Percentiles rank a stretch among this genome's conserved stretches.
These are phyloP conservation scores for Apeira syringaria DNA, from an alignment of 2,888 invertebrate species.

Conservation along the genomic window DNA sequence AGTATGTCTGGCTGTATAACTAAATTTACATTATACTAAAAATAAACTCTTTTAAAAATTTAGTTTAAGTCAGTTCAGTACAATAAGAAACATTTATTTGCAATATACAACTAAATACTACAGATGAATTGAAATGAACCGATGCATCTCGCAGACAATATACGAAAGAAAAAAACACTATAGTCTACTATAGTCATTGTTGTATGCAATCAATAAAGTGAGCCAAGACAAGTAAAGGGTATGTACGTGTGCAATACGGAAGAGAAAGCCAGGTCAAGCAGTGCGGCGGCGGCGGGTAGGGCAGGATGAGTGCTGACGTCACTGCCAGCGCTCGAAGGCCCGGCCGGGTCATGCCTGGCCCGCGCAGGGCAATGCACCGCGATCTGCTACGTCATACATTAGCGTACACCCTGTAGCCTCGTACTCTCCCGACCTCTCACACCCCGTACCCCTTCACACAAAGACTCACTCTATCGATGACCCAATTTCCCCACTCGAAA, in stretches of 20 bases:
- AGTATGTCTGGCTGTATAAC: too few relatives aligned
- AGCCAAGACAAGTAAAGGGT: slow-evolving; percentile 20
- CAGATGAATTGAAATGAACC: too few relatives aligned
- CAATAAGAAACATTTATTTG: too few relatives aligned
- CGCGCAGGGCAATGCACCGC: slow-evolving; percentile 58
- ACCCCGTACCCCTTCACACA: slow-evolving; percentile 34
- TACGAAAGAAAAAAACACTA: too few relatives aligned
- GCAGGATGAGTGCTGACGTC: slow-evolving; percentile 36
- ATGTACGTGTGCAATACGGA: slow-evolving; percentile 23
- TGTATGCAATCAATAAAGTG: slow-evolving; percentile 17
- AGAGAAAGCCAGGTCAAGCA: slow-evolving; percentile 33
- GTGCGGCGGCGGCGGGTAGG: slow-evolving; percentile 32
- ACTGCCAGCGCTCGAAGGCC: slow-evolving; percentile 17
- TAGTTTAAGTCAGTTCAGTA: too few relatives aligned
- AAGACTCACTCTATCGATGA: slow-evolving; percentile 43
- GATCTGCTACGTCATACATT: slow-evolving; percentile 37
- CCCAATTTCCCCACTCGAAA: slow-evolving; percentile 43
- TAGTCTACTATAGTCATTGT: too few relatives aligned
- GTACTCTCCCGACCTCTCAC: slow-evolving; percentile 26
- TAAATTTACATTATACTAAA: too few relatives aligned
- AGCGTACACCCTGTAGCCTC: slow-evolving; percentile 2
- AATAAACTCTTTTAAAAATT: too few relatives aligned
- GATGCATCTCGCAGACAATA: too few relatives aligned
- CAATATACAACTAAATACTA: too few relatives aligned
- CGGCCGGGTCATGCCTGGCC: slow-evolving; percentile 7